Evolutionary conservation across 2,113 vertebrate species (phyloP).

Genomic region (Prunella himalayana): DNA sequence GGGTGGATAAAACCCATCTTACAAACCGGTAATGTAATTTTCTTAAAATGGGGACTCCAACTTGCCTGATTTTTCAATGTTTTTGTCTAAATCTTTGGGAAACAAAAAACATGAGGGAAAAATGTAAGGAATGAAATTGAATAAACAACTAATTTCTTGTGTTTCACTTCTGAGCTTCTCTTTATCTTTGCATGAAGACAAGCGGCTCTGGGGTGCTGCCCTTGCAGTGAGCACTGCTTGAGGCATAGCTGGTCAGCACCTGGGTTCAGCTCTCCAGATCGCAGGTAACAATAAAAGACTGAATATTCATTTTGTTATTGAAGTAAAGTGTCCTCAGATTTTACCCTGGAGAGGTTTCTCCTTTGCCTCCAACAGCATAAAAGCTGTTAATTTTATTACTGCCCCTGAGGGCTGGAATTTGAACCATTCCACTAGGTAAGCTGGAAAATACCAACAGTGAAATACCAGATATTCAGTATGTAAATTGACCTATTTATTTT

Average conservation of each 20-base stretch:
- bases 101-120: not conserved
- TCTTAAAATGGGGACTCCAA: not conserved
- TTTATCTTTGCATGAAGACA: not conserved
- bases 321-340: not conserved
- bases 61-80: not conserved
- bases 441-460: not conserved
- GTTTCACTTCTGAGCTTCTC: not conserved
- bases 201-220: not conserved
- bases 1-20: not conserved
- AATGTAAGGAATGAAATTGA: not conserved
- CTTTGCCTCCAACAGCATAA: not conserved
- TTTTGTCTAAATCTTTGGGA: not conserved
- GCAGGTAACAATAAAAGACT: not conserved
- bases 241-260: not conserved
- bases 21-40: not conserved
- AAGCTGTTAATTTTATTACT: not conserved
- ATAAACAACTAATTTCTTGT: not conserved
- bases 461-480: not conserved
- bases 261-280: not conserved
- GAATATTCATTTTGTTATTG: not conserved
- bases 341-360: fast-evolving
- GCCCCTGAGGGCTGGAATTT: not conserved
- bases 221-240: not conserved
- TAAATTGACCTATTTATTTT: not conserved
- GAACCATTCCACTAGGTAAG: not conserved